Evolutionary conservation across 2,888 invertebrate species (phyloP).

Genomic region (Chrysolina haemoptera): DNA sequence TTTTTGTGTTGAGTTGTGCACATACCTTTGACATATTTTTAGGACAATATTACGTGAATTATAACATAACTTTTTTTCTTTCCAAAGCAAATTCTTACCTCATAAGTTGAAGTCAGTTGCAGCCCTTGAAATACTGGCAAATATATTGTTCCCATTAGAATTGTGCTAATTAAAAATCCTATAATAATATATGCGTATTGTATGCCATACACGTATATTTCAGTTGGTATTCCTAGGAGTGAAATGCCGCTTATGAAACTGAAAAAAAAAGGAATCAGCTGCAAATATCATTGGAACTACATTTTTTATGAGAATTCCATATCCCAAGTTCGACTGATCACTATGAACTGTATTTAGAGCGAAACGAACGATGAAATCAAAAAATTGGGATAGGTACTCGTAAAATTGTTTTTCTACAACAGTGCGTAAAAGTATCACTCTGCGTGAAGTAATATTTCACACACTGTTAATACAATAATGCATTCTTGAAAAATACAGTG

Average conservation of each 20-base stretch:
- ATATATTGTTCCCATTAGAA: slow-evolving; percentile 53
- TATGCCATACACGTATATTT: slow-evolving; percentile 79
- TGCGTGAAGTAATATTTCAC: too few species aligned
- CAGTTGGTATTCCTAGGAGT: slow-evolving; percentile 83
- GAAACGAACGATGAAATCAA: too few species aligned
- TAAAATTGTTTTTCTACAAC: too few species aligned
- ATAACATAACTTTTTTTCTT: too few species aligned
- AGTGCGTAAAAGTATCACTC: too few species aligned
- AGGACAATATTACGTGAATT: too few species aligned
- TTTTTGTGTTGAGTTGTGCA: too few species aligned
- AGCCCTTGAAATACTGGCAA: slow-evolving; percentile 58
- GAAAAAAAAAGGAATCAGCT: slow-evolving; percentile 32
- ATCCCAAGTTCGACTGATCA: neutral
- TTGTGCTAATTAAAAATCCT: slow-evolving; percentile 62
- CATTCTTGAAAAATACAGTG: too few species aligned
- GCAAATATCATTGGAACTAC: too few species aligned
- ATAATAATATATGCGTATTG: slow-evolving; percentile 71
- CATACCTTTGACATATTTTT: too few species aligned
- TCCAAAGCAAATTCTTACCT: slow-evolving; percentile 72
- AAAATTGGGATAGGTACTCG: too few species aligned
- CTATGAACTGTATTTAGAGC: neutral
- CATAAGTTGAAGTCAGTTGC: slow-evolving; percentile 84
- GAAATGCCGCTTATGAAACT: slow-evolving; percentile 72
- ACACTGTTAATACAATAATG: too few species aligned
- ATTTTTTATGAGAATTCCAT: neutral